phyloP scores from a whole-genome alignment of 2,113 vertebrate species.

The Urocynchramus pylzowi region DNA sequence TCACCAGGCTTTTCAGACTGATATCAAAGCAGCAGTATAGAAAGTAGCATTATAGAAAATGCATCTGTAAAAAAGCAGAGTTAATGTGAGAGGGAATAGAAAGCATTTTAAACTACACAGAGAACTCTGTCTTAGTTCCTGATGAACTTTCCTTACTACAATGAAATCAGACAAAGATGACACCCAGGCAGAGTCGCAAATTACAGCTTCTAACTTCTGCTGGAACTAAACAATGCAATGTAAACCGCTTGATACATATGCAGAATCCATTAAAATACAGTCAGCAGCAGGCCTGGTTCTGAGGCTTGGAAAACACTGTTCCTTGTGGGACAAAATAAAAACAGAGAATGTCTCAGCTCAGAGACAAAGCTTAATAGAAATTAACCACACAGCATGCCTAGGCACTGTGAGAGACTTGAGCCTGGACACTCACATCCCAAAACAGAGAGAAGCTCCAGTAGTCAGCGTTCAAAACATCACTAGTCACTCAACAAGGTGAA shows the following conservation, averaged over 20 bases:
- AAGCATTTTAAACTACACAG: neutral
- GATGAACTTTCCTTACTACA: neutral
- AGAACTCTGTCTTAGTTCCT: neutral
- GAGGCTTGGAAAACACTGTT: neutral
- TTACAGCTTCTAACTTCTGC: neutral
- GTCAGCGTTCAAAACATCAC: neutral
- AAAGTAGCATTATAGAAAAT: neutral
- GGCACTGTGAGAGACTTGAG: neutral
- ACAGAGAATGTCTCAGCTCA: neutral
- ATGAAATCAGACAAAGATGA: neutral
- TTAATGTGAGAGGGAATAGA: neutral
- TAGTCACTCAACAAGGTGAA: neutral
- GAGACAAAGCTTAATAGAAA: neutral
- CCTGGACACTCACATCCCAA: neutral
- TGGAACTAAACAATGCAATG: neutral
- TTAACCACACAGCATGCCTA: neutral
- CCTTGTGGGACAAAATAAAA: neutral
- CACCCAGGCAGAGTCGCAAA: neutral
- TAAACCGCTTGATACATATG: rapidly evolving
- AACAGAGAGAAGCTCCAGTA: neutral
- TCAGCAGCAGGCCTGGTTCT: neutral
- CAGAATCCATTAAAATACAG: neutral
- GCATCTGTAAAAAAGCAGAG: neutral
- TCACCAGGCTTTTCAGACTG: neutral
- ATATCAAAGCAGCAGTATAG: neutral